These are phyloP conservation scores for Venturia canescens DNA, from an alignment of 1,140 invertebrate genomes.

Conservation along the genomic window DNA sequence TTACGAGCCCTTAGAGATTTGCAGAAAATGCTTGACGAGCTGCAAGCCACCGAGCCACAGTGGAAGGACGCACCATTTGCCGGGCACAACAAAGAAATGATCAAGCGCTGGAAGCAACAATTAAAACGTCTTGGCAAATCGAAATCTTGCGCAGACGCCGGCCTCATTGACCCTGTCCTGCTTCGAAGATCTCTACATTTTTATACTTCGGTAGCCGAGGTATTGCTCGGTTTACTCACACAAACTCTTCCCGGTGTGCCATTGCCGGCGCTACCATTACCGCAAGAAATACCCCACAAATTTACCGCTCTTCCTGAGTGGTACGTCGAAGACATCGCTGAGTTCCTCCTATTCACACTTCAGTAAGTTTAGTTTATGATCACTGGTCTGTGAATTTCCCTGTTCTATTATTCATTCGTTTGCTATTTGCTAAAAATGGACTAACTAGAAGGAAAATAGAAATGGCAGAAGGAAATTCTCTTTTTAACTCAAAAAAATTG, in stretches of 20 bases:
- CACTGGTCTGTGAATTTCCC: not conserved
- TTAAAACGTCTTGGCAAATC: constrained; percentile 84
- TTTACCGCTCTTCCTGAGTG: constrained; percentile 96
- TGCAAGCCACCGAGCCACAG: constrained; percentile 87
- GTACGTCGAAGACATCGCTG: constrained; percentile 97
- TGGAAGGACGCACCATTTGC: constrained; percentile 89
- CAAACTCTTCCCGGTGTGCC: constrained; percentile 71
- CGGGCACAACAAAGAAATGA: constrained; percentile 89
- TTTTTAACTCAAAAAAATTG: no score
- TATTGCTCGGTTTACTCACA: constrained; percentile 83
- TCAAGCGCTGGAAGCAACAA: constrained; percentile 92
- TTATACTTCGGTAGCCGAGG: constrained; percentile 90
- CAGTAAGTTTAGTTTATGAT: constrained; percentile 84
- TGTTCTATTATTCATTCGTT: not conserved
- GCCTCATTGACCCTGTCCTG: constrained; percentile 88
- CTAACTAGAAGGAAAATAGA: no score
- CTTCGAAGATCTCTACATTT: constrained; percentile 89
- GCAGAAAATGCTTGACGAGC: constrained; percentile 93
- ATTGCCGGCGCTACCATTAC: constrained; percentile 78
- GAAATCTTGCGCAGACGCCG: constrained; percentile 93
- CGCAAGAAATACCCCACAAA: constrained; percentile 80
- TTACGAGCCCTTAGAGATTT: constrained; percentile 90
- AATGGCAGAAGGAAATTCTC: no score
- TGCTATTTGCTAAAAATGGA: no score
- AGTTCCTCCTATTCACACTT: constrained; percentile 94